These are phyloP conservation scores for Brassicogethes aeneus DNA, from an alignment of 2,888 invertebrate genomes.

Conservation along the genomic window DNA sequence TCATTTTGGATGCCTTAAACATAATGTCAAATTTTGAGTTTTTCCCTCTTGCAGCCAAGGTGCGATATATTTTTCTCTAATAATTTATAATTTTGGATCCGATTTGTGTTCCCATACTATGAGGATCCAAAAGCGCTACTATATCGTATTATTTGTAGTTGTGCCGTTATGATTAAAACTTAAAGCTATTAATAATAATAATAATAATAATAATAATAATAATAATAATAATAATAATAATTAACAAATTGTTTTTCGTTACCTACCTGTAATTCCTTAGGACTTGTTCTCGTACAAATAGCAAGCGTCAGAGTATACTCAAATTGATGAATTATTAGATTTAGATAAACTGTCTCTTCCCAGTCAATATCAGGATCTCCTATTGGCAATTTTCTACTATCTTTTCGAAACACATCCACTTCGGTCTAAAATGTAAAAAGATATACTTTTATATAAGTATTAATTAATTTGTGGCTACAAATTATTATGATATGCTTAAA, in stretches of 20 bases:
- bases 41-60: too few species aligned
- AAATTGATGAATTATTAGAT: slow-evolving; percentile 96
- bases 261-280: slow-evolving; percentile 89
- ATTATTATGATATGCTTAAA: too few species aligned
- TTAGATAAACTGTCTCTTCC: slow-evolving; percentile 98
- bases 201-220: too few species aligned
- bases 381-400: slow-evolving; percentile 92
- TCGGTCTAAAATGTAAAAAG: slow-evolving; percentile 59
- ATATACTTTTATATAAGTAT: background rate
- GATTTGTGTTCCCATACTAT: too few species aligned
- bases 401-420: slow-evolving; percentile 95
- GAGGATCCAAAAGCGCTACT: too few species aligned
- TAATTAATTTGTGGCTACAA: background rate
- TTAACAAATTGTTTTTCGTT: background rate
- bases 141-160: too few species aligned
- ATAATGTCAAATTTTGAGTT: too few species aligned
- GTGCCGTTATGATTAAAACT: too few species aligned
- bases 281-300: slow-evolving; percentile 94
- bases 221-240: background rate
- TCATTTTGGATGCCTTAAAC: too few species aligned
- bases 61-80: too few species aligned
- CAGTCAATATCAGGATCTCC: slow-evolving; percentile 95
- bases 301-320: slow-evolving; percentile 96
- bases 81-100: too few species aligned
- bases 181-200: too few species aligned